These are phyloP conservation scores for Sceloporus tristichus DNA, from an alignment of 2,113 vertebrate genomes.

Conservation along the genomic window DNA sequence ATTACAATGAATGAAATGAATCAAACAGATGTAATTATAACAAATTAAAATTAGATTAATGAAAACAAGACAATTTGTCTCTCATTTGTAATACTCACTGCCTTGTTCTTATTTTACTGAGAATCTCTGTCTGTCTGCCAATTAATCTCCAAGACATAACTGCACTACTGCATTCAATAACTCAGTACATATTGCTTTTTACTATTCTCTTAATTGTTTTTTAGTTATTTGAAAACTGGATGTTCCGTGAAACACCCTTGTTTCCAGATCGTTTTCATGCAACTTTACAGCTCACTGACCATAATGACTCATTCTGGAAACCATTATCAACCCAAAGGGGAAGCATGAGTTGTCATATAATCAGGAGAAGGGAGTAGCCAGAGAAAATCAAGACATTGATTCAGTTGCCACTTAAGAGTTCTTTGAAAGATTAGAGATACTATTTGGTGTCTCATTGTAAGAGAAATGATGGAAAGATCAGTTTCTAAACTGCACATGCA, in stretches of 20 bases:
- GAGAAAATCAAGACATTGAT: not conserved
- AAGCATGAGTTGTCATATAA: not conserved
- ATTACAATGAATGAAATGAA: not conserved
- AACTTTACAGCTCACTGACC: not conserved
- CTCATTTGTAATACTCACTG: not conserved
- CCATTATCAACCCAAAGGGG: not conserved
- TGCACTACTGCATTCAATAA: not conserved
- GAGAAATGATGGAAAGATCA: constrained; percentile 1
- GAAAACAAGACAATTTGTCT: not conserved
- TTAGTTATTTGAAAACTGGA: not conserved
- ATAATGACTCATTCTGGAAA: not conserved
- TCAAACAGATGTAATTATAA: not conserved
- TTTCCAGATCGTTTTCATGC: not conserved
- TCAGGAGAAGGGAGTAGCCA: not conserved
- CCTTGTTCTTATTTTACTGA: constrained; percentile 1
- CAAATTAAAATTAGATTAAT: not conserved
- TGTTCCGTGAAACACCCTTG: too few species aligned
- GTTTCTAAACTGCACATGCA: not conserved
- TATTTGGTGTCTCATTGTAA: not conserved
- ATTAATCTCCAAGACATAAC: not conserved
- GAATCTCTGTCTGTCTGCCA: not conserved
- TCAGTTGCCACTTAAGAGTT: not conserved
- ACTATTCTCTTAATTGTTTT: not conserved
- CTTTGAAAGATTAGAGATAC: not conserved
- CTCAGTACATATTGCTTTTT: not conserved